Conservation (phyloP, 2,797 vertebrate genomes). For the Schizopygopsis pylzovi region DNA sequence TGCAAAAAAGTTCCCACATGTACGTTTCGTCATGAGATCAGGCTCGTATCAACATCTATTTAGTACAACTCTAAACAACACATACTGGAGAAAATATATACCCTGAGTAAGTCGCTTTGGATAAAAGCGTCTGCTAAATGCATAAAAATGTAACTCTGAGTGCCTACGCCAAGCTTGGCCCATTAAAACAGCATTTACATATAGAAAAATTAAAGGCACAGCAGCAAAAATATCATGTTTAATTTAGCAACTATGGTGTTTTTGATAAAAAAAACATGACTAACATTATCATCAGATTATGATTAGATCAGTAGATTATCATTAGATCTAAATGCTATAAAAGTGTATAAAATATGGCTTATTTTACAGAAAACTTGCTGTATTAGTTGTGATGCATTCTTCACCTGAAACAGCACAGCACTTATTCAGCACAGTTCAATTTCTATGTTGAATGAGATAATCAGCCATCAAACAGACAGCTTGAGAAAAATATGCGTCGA, state of each 20-base stretch:
- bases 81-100: too few relatives aligned
- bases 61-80: not conserved
- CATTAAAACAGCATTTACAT: not conserved
- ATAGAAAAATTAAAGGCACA: not conserved
- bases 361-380: not conserved
- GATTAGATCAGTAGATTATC: too few relatives aligned
- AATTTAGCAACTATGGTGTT: not conserved
- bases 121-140: too few relatives aligned
- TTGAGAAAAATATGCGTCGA: conserved; percentile 30
- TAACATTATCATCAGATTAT: not conserved
- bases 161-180: not conserved
- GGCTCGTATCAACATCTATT: not conserved
- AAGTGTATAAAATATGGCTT: not conserved
- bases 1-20: not conserved
- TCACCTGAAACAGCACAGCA: not conserved
- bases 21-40: not conserved
- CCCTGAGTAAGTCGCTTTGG: too few relatives aligned
- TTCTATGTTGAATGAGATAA: conserved; percentile 35
- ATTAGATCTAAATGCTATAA: not conserved
- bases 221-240: conserved; percentile 5
- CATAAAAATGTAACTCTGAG: too few relatives aligned
- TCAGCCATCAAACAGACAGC: conserved; percentile 39
- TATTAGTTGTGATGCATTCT: not conserved
- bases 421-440: not conserved
- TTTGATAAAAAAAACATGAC: not conserved